A percentile compares a stretch with the other conserved stretches of the same genome.
Evolutionary conservation across 2,888 invertebrate species (phyloP).

Genomic region (Apamea epomidion): DNA sequence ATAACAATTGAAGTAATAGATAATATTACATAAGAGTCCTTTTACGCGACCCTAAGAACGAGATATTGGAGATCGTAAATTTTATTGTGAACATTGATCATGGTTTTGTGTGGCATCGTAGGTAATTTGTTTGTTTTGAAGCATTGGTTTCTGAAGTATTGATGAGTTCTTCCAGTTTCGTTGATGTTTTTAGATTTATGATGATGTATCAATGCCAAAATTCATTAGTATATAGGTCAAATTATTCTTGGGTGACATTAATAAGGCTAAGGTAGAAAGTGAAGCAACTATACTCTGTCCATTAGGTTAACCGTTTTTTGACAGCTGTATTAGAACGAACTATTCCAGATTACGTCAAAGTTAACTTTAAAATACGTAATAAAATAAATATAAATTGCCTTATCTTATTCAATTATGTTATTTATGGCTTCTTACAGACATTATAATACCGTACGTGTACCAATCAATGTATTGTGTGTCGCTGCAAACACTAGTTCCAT

Average conservation of each 20-base stretch:
- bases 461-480: too few relatives aligned
- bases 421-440: too few relatives aligned
- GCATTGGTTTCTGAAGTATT: constrained; percentile 1
- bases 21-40: constrained; percentile 34
- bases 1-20: constrained; percentile 55
- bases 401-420: too few relatives aligned
- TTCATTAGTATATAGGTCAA: background rate
- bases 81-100: constrained; percentile 40
- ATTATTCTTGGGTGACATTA: too few relatives aligned
- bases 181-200: background rate
- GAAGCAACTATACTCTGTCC: background rate
- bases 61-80: constrained; percentile 39
- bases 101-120: background rate
- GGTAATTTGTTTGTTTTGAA: constrained; percentile 24
- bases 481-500: too few relatives aligned
- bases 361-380: too few relatives aligned
- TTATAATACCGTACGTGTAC: too few relatives aligned
- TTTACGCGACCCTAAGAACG: constrained; percentile 17
- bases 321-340: too few relatives aligned
- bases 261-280: background rate
- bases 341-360: too few relatives aligned
- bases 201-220: background rate
- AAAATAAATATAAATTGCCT: too few relatives aligned
- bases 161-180: background rate
- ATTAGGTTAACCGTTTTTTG: too few relatives aligned